Percentiles rank a stretch among this genome's conserved stretches.
Conservation (phyloP, 2,888 invertebrate genomes). For the Metalampra italica region DNA sequence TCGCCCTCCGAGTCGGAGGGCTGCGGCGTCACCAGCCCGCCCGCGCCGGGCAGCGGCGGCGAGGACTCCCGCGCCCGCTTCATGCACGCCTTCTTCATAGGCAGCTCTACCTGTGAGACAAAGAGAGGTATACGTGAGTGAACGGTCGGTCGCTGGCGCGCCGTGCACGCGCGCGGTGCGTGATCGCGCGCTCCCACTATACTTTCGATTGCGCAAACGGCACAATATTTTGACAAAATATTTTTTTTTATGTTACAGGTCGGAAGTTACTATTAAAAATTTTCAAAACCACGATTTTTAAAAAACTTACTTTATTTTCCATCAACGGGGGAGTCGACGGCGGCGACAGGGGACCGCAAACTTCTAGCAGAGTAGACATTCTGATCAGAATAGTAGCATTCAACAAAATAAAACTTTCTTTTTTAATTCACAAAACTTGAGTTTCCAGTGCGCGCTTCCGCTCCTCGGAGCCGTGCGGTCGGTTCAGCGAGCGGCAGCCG, state of each 20-base stretch:
- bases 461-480: constrained; percentile 64
- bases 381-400: constrained; percentile 51
- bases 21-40: constrained; percentile 85
- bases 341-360: constrained; percentile 81
- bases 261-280: constrained; percentile 5
- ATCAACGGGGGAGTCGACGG: constrained; percentile 85
- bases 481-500: constrained; percentile 63
- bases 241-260: constrained; percentile 10
- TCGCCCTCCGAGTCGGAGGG: constrained; percentile 92
- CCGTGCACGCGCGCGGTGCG: constrained; percentile 52
- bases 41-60: constrained; percentile 41
- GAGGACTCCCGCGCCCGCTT: constrained; percentile 57
- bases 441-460: constrained; percentile 43
- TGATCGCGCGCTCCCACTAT: constrained; percentile 31
- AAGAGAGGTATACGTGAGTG: constrained; percentile 62
- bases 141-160: constrained; percentile 67
- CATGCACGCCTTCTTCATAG: constrained; percentile 59
- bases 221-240: constrained; percentile 16
- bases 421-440: constrained; percentile 71
- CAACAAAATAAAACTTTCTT: constrained; percentile 60
- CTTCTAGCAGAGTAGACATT: constrained; percentile 69
- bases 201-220: constrained; percentile 66
- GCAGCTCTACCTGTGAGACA: constrained; percentile 68
- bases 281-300: constrained; percentile 21
- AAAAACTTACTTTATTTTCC: constrained; percentile 73